Percentiles rank a stretch among this genome's conserved stretches.
Evolutionary conservation across 1,140 invertebrate species (phyloP).

Genomic region (Drosophila ironensis): DNA sequence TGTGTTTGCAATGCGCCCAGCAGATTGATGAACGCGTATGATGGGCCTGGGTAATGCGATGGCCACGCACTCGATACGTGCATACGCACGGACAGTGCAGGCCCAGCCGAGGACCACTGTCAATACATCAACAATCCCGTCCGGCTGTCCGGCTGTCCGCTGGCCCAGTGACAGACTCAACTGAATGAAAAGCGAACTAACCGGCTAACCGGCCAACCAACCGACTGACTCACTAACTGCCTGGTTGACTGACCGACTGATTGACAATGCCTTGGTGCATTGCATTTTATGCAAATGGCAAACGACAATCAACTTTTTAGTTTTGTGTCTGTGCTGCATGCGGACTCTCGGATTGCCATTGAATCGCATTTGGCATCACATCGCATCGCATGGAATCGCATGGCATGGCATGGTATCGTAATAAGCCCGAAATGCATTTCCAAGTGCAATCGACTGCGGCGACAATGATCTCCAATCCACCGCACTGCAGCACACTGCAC

Average conservation of each 20-base stretch:
- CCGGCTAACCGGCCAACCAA: background rate
- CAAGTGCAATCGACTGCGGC: slow-evolving; percentile 22
- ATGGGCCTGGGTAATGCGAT: slow-evolving; percentile 29
- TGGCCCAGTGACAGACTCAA: slow-evolving; percentile 4
- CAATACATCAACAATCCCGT: slow-evolving; percentile 66
- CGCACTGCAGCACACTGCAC: too few relatives aligned
- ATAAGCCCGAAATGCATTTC: slow-evolving; percentile 31
- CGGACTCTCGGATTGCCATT: slow-evolving; percentile 21
- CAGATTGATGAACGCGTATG: slow-evolving; percentile 54
- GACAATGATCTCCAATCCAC: slow-evolving; percentile 30
- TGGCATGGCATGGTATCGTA: slow-evolving; percentile 6
- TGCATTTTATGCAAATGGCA: slow-evolving; percentile 67
- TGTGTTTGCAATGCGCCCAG: slow-evolving; percentile 51
- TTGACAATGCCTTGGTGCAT: slow-evolving; percentile 33
- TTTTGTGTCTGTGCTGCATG: slow-evolving; percentile 17
- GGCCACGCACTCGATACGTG: slow-evolving; percentile 35
- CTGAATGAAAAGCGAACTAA: slow-evolving; percentile 3
- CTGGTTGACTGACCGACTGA: slow-evolving; percentile 18
- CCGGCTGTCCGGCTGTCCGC: background rate
- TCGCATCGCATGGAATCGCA: background rate
- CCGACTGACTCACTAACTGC: background rate
- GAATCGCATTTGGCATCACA: slow-evolving; percentile 26
- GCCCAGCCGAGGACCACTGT: slow-evolving; percentile 24
- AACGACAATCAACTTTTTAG: slow-evolving; percentile 63
- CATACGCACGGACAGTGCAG: slow-evolving; percentile 26